phyloP scores from a whole-genome alignment of 2,797 vertebrate species.

The Benthosema pterotum region DNA sequence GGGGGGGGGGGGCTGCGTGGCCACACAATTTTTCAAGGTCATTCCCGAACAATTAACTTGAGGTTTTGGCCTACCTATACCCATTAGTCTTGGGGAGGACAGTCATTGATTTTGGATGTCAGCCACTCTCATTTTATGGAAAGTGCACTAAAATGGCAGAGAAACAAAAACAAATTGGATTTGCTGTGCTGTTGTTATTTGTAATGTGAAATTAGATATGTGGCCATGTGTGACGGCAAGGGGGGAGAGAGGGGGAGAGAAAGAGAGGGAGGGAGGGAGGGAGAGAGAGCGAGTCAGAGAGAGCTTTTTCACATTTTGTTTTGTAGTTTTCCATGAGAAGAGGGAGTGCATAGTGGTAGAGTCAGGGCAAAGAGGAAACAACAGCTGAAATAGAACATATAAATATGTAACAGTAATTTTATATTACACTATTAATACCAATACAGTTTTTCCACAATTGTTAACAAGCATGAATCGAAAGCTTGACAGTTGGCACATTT shows the following conservation, averaged over 20 bases:
- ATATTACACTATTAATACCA: too few relatives aligned
- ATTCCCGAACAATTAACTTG: slow-evolving; percentile 76
- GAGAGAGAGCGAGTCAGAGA: background rate
- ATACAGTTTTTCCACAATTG: too few relatives aligned
- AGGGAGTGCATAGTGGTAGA: slow-evolving; percentile 42
- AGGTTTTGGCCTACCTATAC: slow-evolving; percentile 71
- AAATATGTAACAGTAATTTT: too few relatives aligned
- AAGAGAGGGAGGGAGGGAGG: background rate
- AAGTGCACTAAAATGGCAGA: slow-evolving; percentile 76
- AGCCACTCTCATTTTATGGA: slow-evolving; percentile 78
- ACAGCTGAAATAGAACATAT: too few relatives aligned
- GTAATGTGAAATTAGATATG: slow-evolving; percentile 78
- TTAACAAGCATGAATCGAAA: too few relatives aligned
- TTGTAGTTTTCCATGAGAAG: slow-evolving; percentile 20
- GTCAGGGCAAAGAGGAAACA: slow-evolving; percentile 27
- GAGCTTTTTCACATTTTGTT: too few relatives aligned
- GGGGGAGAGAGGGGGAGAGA: background rate
- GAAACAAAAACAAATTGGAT: slow-evolving; percentile 79
- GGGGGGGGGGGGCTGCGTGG: slow-evolving; percentile 43
- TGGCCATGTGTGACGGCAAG: slow-evolving; percentile 66
- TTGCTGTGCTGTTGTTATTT: slow-evolving; percentile 72
- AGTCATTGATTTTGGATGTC: slow-evolving; percentile 78
- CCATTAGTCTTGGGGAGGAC: slow-evolving; percentile 72
- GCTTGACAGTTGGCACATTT: too few relatives aligned
- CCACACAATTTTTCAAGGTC: slow-evolving; percentile 74